Conservation (phyloP, 2,113 vertebrate species). For the Chloebia gouldiae region DNA sequence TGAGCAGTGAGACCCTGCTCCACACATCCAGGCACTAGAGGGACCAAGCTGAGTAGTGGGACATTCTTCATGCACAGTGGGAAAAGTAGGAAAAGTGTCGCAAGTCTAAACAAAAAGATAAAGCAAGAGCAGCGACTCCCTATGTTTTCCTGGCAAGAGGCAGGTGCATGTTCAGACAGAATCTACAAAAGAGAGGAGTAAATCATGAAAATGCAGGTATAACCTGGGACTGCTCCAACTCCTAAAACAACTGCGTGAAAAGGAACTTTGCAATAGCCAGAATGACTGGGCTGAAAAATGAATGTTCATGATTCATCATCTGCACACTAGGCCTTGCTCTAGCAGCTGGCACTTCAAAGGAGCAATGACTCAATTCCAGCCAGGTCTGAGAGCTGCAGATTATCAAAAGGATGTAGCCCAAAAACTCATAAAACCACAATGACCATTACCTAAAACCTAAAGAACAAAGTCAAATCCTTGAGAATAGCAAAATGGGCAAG, state of each 20-base stretch:
- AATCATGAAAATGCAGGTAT: neutral
- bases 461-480: neutral
- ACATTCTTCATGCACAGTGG: neutral
- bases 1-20: neutral
- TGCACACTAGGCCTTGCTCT: neutral
- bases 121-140: neutral
- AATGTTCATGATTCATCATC: neutral
- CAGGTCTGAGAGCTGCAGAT: neutral
- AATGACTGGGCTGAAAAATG: neutral
- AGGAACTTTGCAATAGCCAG: neutral
- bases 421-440: neutral
- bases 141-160: neutral
- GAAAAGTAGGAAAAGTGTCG: neutral
- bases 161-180: neutral
- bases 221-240: neutral
- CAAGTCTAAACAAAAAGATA: neutral
- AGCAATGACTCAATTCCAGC: neutral
- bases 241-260: neutral
- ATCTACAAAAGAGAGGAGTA: neutral
- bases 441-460: neutral
- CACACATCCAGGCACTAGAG: neutral
- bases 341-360: neutral
- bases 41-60: neutral
- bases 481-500: neutral
- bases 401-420: neutral